A percentile compares a stretch with the other conserved stretches of the same genome.
phyloP scores from a whole-genome alignment of 2,113 vertebrate species.

The Dissostichus mawsoni region DNA sequence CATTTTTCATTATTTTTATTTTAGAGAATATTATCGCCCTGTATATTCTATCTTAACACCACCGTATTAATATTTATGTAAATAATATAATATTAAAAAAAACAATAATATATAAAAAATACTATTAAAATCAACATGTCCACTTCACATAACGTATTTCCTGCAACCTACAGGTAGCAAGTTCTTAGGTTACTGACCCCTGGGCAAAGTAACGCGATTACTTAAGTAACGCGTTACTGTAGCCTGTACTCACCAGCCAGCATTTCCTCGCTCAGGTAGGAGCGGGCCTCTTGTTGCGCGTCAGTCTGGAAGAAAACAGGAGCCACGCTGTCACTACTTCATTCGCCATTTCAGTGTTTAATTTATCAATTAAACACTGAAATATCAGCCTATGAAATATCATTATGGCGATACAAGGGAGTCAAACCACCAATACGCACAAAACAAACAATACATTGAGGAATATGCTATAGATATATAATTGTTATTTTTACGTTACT shows the following conservation, averaged over 20 bases:
- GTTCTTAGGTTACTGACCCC: no score
- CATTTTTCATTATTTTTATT: no score
- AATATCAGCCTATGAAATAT: no score
- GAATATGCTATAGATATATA: neutral
- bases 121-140: no score
- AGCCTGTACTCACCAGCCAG: conserved; percentile 89
- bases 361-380: neutral
- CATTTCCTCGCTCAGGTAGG: conserved; percentile 99
- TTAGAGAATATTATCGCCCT: no score
- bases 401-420: neutral
- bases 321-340: neutral
- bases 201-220: conserved; percentile 1
- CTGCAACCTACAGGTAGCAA: neutral
- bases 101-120: no score
- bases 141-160: no score
- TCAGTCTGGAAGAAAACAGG: conserved; percentile 88
- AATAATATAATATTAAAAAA: no score
- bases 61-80: no score
- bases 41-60: no score
- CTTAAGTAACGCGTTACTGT: conserved; percentile 9
- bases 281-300: conserved; percentile 95
- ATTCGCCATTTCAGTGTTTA: neutral
- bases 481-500: neutral
- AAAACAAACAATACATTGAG: no score
- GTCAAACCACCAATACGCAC: neutral